phyloP scores from a whole-genome alignment of 2,888 invertebrate genomes.

The Lithosia quadra region DNA sequence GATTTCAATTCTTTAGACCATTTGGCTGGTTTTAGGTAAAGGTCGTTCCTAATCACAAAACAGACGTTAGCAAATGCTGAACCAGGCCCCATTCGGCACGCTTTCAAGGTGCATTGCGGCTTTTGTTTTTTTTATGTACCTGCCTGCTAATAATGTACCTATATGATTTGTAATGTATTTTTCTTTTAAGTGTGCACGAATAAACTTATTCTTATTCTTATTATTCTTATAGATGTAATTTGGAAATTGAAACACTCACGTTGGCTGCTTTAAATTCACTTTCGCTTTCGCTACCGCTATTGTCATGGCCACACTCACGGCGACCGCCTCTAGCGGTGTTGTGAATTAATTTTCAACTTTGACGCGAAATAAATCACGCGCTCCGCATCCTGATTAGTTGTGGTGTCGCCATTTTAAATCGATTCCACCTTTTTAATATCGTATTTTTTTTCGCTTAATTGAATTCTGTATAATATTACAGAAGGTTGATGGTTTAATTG shows the following conservation, averaged over 20 bases:
- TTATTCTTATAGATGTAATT: neutral
- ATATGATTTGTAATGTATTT: no score
- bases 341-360: constrained; percentile 83
- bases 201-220: no score
- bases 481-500: constrained; percentile 26
- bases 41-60: neutral
- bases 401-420: constrained; percentile 65
- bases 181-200: no score
- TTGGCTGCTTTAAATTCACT: neutral
- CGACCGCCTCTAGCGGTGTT: constrained; percentile 59
- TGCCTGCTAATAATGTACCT: no score
- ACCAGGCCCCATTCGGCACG: no score
- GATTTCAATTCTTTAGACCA: neutral
- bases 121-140: no score
- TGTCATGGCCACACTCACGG: constrained; percentile 22
- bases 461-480: constrained; percentile 40
- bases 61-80: no score
- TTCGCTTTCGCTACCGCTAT: neutral
- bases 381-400: constrained; percentile 76
- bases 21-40: neutral
- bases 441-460: constrained; percentile 49
- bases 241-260: neutral
- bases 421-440: constrained; percentile 57
- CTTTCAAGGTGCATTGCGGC: no score
- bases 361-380: constrained; percentile 79